Evolutionary conservation across 2,888 invertebrate species (phyloP).

Genomic region (Hermaeophaga mercurialis): DNA sequence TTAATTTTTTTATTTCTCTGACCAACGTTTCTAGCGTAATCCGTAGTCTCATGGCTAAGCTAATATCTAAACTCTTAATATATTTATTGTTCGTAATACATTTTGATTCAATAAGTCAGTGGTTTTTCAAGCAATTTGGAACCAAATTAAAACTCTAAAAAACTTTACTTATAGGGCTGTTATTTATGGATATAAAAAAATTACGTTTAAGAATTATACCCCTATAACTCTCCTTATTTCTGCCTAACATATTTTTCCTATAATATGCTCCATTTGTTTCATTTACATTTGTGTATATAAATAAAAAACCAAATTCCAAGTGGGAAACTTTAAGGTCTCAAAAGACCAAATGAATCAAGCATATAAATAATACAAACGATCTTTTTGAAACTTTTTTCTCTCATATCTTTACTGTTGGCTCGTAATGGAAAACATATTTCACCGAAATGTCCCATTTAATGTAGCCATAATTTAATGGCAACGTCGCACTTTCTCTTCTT

Average conservation of each 20-base stretch:
- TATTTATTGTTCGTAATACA: too few relatives aligned
- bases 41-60: too few relatives aligned
- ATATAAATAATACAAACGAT: conserved; percentile 55
- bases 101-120: too few relatives aligned
- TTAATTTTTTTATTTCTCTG: too few relatives aligned
- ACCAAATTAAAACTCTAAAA: too few relatives aligned
- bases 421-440: conserved; percentile 57
- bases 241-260: neutral
- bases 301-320: conserved; percentile 46
- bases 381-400: conserved; percentile 54
- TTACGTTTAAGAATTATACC: too few relatives aligned
- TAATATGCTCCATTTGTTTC: conserved; percentile 1
- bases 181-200: too few relatives aligned
- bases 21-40: too few relatives aligned
- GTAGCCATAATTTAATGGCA: conserved; percentile 43
- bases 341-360: conserved; percentile 52
- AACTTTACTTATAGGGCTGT: too few relatives aligned
- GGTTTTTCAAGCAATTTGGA: too few relatives aligned
- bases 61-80: too few relatives aligned
- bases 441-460: conserved; percentile 53
- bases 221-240: too few relatives aligned
- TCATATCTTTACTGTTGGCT: conserved; percentile 56
- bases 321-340: conserved; percentile 48
- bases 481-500: conserved; percentile 34
- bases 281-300: conserved; percentile 13